These are phyloP conservation scores for Emydura subglobosa DNA, from an alignment of 2,113 vertebrate genomes.

Conservation along the genomic window DNA sequence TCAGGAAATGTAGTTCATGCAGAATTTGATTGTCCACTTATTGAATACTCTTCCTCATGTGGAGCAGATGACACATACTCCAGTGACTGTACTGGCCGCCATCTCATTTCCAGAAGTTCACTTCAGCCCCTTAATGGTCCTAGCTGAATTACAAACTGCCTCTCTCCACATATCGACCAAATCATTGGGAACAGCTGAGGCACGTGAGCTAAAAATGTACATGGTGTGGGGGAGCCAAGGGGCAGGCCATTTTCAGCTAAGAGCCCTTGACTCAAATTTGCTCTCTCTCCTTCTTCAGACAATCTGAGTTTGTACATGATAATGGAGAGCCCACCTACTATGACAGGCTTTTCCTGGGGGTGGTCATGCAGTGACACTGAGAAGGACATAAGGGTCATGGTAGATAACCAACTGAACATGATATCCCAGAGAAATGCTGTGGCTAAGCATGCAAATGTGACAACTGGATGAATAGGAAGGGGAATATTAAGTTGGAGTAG, in stretches of 20 bases:
- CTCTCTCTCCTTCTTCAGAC: background rate
- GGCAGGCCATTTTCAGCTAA: background rate
- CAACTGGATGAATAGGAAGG: background rate
- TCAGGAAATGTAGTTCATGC: constrained; percentile 34
- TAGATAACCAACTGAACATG: background rate
- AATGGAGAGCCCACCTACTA: background rate
- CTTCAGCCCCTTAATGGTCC: background rate
- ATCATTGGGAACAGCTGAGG: background rate
- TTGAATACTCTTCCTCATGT: background rate
- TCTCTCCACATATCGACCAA: background rate
- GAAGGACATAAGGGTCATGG: background rate
- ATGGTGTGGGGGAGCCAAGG: background rate
- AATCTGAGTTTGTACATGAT: background rate
- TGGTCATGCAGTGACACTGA: background rate
- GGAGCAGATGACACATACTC: constrained; percentile 39
- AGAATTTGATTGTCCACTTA: constrained; percentile 53
- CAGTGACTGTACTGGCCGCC: background rate
- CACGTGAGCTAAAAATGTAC: background rate
- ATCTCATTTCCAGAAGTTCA: background rate
- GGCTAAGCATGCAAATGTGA: background rate
- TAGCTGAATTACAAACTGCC: background rate
- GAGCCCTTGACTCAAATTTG: fast-evolving
- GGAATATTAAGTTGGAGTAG: background rate
- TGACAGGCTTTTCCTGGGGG: background rate
- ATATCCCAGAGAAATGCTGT: too few species aligned